These are phyloP conservation scores for Philereme vetulata DNA, from an alignment of 2,888 invertebrate species.

Conservation along the genomic window DNA sequence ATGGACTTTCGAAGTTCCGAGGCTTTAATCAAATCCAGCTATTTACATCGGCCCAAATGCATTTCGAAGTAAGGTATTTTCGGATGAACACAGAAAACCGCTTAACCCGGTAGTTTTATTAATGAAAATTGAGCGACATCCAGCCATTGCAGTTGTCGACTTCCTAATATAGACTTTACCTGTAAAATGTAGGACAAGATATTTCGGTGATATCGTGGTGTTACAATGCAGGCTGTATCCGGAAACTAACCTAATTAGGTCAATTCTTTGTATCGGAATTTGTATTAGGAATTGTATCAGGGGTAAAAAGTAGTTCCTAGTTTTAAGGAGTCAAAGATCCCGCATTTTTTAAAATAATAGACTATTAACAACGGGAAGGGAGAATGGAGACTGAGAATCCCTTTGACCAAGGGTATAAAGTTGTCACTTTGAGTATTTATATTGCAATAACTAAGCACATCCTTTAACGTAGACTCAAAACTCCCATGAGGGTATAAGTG, in stretches of 20 bases:
- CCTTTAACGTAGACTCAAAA: too few relatives aligned
- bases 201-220: conserved; percentile 40
- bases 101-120: conserved; percentile 76
- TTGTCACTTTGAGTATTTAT: too few relatives aligned
- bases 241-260: conserved; percentile 23
- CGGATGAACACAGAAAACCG: conserved; percentile 77
- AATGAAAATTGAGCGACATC: conserved; percentile 82
- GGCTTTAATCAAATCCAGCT: conserved; percentile 28
- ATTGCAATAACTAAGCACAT: too few relatives aligned
- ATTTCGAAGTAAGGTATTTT: conserved; percentile 54
- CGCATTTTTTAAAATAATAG: too few relatives aligned
- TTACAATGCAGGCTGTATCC: conserved; percentile 21
- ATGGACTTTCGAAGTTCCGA: conserved; percentile 27
- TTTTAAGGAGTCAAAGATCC: too few relatives aligned
- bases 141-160: conserved; percentile 58
- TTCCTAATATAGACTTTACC: conserved; percentile 66
- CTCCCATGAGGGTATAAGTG: too few relatives aligned
- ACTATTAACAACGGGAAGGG: too few relatives aligned
- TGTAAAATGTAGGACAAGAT: conserved; percentile 74
- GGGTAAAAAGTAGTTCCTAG: neutral
- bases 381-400: too few relatives aligned
- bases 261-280: conserved; percentile 3
- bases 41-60: conserved; percentile 35
- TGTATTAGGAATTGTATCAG: too few relatives aligned
- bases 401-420: too few relatives aligned